Base-by-base conservation (phyloP, 2,797 vertebrate genomes). In the Leptatherina wallacei region DNA sequence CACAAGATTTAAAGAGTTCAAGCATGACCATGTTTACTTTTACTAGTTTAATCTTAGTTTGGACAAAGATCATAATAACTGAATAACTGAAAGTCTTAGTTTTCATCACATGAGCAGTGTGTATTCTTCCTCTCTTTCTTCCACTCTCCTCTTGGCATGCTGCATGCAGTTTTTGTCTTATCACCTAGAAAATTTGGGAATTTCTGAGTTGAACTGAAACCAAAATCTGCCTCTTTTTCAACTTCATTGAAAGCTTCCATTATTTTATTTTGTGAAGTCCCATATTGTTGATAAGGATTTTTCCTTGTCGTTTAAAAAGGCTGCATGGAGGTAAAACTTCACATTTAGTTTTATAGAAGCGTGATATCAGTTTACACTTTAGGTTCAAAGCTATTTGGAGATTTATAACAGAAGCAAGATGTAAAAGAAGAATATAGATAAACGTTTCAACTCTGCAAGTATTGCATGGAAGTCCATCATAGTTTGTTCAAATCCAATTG, bases 141-240 rank as follows among this genome's bases (percentile, higher is more conserved):
- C 52, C 32, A 44, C 32, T 42, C 20, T 61, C 32, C 56, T 30
- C 10, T 57, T 32, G 22, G 56, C 52, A 67, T 57, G 52, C 16
- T 69, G 64, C 69, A 40, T 62, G 75, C 65, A 42, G 58, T 76
- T 35, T 75, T 65, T 52, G 20, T 11, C 38, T 38, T 11, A 62
- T 30, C 22, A 54, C 62, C 10, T 40, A 38, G 11, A 75, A 59
- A 69, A 80, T 57, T 80, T 49, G 59, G 30, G 61, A 76, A 55
- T 74, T 52, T 75, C 30, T 54, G 14, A 27, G 24, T n/a, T 12
- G 62, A 76, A 66, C 64, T 18, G 47, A 71, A 79, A 22, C 4
- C 1, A 32, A 57, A 56, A 58, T 36, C 1, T 4, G 20, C 52
- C 61, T 72, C 65, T 73, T 51, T 65, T 27, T 4, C 55, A 68